These are phyloP conservation scores for Uromys caudimaculatus DNA, from an alignment of 2,797 vertebrate genomes.

Conservation along the genomic window DNA sequence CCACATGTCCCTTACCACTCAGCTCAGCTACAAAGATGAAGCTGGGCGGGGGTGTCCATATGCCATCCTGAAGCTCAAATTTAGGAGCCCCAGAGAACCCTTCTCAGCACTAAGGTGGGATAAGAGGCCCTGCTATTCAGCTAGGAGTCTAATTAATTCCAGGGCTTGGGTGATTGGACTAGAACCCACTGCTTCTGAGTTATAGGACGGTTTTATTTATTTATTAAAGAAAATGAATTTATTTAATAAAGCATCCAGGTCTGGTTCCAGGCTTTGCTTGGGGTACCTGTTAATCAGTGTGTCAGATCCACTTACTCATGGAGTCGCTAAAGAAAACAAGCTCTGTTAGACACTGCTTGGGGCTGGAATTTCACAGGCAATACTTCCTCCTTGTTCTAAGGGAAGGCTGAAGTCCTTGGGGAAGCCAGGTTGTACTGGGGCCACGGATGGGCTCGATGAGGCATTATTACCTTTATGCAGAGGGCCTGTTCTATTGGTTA, in stretches of 20 bases:
- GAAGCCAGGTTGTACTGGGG: background rate
- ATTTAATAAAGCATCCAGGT: background rate
- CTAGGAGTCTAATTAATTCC: background rate
- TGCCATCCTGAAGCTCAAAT: background rate
- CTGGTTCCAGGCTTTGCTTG: background rate
- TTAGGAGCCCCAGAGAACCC: background rate
- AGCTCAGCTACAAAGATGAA: background rate
- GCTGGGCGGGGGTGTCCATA: background rate
- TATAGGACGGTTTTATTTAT: background rate
- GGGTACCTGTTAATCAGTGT: background rate
- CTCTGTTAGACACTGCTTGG: rapidly evolving
- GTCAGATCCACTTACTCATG: background rate
- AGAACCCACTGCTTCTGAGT: background rate
- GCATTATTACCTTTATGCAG: rapidly evolving
- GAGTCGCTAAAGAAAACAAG: background rate
- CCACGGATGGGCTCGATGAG: background rate
- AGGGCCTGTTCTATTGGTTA: rapidly evolving
- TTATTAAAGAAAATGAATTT: background rate
- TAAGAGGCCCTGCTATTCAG: background rate
- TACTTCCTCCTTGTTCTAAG: background rate
- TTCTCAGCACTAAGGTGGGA: background rate
- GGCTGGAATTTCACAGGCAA: background rate
- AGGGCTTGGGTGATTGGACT: background rate
- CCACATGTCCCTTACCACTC: background rate
- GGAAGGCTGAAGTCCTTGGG: background rate